Evolutionary conservation across 2,797 vertebrate species (phyloP).

Genomic region (Dendrocincla fuliginosa): DNA sequence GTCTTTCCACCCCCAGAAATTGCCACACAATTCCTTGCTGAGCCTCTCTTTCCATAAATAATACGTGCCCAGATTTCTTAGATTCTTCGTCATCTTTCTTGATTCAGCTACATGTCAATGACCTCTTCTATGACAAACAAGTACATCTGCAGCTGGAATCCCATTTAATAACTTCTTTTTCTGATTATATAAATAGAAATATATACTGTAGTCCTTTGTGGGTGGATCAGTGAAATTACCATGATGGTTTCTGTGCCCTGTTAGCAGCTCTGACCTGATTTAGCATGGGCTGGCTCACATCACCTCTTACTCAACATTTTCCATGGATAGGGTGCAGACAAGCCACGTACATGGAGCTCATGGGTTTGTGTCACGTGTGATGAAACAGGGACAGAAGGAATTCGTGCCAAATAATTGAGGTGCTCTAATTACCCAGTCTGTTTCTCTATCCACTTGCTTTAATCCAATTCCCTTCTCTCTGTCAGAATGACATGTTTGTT

Average conservation of each 20-base stretch:
- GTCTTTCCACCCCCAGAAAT: conserved; percentile 25
- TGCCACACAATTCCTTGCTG: conserved; percentile 36
- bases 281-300: not conserved
- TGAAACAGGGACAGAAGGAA: not conserved
- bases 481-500: not conserved
- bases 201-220: not conserved
- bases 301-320: not conserved
- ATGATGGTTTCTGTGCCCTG: not conserved
- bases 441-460: not conserved
- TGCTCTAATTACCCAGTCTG: not conserved
- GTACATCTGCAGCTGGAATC: not conserved
- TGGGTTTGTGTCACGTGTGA: not conserved
- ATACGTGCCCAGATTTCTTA: conserved; percentile 4
- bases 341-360: fast-evolving
- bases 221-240: not conserved
- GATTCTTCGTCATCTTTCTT: conserved; percentile 23
- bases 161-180: not conserved
- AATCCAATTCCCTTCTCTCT: not conserved
- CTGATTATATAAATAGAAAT: not conserved
- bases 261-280: conserved; percentile 19
- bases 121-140: not conserved
- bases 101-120: conserved; percentile 9
- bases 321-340: not conserved
- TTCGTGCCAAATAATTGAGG: not conserved
- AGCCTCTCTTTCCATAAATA: conserved; percentile 42